phyloP scores from a whole-genome alignment of 2,797 vertebrate genomes.

The Onychomys arenicola region DNA sequence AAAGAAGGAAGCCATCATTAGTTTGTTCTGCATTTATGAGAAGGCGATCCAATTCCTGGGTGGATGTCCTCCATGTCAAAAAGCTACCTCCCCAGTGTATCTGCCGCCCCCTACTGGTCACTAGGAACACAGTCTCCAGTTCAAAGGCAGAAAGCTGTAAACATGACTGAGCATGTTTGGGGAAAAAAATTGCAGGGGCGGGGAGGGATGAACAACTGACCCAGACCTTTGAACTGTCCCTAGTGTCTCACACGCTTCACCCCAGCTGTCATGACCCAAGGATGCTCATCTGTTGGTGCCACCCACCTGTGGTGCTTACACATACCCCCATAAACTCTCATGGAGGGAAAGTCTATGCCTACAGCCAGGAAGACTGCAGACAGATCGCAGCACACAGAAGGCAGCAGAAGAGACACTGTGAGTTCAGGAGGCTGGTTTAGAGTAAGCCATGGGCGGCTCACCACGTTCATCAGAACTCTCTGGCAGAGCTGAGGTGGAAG shows the following conservation, averaged over 20 bases:
- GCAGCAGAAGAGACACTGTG: neutral
- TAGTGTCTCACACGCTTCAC: neutral
- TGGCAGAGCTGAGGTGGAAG: rapidly evolving
- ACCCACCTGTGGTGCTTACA: neutral
- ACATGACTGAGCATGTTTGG: rapidly evolving
- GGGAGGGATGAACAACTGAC: neutral
- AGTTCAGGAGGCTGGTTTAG: neutral
- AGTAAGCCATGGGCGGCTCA: rapidly evolving
- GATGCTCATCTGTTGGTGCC: neutral
- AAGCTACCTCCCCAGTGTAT: neutral
- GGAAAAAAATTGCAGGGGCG: neutral
- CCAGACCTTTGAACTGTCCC: neutral
- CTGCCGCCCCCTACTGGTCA: conserved; percentile 39
- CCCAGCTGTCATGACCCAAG: neutral
- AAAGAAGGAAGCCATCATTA: neutral
- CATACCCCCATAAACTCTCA: neutral
- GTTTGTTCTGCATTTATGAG: neutral
- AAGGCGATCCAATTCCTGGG: rapidly evolving
- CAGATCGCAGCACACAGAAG: neutral
- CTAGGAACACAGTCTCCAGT: neutral
- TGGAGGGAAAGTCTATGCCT: rapidly evolving
- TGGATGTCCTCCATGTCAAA: neutral
- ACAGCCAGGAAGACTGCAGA: neutral
- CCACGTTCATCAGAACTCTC: neutral
- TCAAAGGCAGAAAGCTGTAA: neutral